Evolutionary conservation across 2,888 invertebrate species (phyloP).

Genomic region (Galeruca laticollis): DNA sequence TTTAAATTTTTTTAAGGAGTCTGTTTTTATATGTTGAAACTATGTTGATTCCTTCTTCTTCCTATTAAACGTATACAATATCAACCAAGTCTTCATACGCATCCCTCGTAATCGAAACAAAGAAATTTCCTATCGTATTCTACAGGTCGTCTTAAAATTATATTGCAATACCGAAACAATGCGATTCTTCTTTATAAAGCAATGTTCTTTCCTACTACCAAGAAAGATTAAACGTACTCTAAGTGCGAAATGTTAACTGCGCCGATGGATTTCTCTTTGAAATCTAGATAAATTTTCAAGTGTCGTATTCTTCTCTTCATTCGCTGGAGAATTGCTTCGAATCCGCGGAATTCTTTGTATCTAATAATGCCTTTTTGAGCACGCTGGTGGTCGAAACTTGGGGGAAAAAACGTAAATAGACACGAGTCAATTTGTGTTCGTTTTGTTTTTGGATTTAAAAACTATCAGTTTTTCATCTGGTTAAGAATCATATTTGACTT

Average conservation of each 20-base stretch:
- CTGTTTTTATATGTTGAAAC: too few relatives aligned
- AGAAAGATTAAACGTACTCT: conserved; percentile 39
- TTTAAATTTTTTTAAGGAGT: too few relatives aligned
- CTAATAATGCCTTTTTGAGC: conserved; percentile 26
- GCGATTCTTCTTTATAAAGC: conserved; percentile 44
- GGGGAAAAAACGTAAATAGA: conserved; percentile 3
- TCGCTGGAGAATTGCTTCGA: conserved; percentile 23
- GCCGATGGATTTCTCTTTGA: conserved; percentile 34
- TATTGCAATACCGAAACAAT: conserved; percentile 47
- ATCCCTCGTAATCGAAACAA: conserved; percentile 11
- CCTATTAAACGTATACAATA: background rate
- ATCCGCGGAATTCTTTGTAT: conserved; percentile 22
- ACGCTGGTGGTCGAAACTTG: conserved; percentile 22
- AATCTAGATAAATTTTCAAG: conserved; percentile 38
- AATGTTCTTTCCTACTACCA: conserved; percentile 34
- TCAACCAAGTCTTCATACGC: background rate
- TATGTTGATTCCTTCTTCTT: too few relatives aligned
- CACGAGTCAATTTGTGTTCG: conserved; percentile 13
- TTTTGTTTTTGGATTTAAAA: background rate
- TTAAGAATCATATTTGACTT: too few relatives aligned
- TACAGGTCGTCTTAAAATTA: conserved; percentile 49
- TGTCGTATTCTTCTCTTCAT: conserved; percentile 21
- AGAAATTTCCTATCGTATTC: conserved; percentile 47
- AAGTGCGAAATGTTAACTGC: conserved; percentile 44
- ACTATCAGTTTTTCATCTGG: background rate